Base-by-base conservation (phyloP, 2,113 vertebrate genomes). In the Herpetotheres cachinnans region DNA sequence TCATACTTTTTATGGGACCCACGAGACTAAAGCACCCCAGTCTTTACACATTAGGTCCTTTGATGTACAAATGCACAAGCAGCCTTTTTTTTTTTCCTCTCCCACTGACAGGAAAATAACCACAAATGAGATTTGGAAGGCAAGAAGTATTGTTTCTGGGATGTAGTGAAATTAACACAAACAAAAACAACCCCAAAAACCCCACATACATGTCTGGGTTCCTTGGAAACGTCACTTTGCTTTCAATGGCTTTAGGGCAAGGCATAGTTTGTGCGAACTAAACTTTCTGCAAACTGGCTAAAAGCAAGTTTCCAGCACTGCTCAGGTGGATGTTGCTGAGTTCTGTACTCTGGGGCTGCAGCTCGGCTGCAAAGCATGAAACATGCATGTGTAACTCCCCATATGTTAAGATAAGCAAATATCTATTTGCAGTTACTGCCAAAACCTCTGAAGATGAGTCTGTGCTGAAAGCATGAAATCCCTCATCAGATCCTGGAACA, bases 361-460 rank as follows among this genome's bases (percentile, higher is more conserved):
- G 82, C 56, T 90, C 71, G 66, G 58, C 90, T 55, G 30, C 13
- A 24, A 70, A 78, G 29, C 74, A 73, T 3, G 3, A 82, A 29
- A 59, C 46, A 63, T 0, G 10, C 69, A 78, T 16, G 4, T 38
- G 21, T 56, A 89, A 78, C 30, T 24, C 38, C n/a, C 34, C 30
- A 21, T 54, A 61, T 11, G 29, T 80, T 71, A 83, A 55, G 69
- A 86, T 34, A 86, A 86, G 71, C 59, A 76, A 96, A 88, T 32
- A 82, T 12, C 30, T 52, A 49, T 50, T 86, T 78, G 87, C 71
- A 89, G 61, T 79, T 69, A 27, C 65, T 82, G 82, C 93, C 95
- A 95, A 97, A 97, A 95, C 70, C 93, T 96, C n/a, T 65, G 69
- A 72, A 44, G 96, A 89, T 58, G 63, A 84, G n/a, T 72, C 70